A percentile compares a stretch with the other conserved stretches of the same genome.
phyloP scores from a whole-genome alignment of 2,888 invertebrate genomes.

The Nomada ruficornis region DNA sequence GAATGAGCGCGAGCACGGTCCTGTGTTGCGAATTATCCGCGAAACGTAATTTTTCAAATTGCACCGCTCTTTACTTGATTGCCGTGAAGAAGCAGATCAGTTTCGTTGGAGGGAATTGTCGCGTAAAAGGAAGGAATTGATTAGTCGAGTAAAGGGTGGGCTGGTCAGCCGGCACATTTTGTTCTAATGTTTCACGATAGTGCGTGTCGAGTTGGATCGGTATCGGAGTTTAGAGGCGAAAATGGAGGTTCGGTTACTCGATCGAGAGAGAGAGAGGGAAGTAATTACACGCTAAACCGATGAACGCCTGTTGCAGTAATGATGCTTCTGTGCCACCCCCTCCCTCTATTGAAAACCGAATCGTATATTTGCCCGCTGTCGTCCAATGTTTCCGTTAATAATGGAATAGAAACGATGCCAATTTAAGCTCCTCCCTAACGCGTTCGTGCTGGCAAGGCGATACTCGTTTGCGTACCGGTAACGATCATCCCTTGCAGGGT shows the following conservation, averaged over 20 bases:
- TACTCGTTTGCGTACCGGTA: conserved; percentile 29
- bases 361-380: conserved; percentile 54
- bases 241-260: conserved; percentile 53
- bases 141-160: conserved; percentile 1
- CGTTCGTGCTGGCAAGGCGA: conserved; percentile 33
- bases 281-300: conserved; percentile 62
- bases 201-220: conserved; percentile 14
- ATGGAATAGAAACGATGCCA: conserved; percentile 64
- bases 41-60: neutral
- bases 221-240: conserved; percentile 23
- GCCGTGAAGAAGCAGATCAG: neutral
- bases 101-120: neutral
- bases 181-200: conserved; percentile 10
- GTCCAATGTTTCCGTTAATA: conserved; percentile 60
- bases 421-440: conserved; percentile 60
- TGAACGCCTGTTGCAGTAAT: conserved; percentile 60
- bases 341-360: conserved; percentile 31
- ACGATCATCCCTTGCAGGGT: conserved; percentile 35
- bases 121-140: neutral
- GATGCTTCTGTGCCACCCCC: conserved; percentile 43
- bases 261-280: conserved; percentile 40
- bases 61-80: neutral
- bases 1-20: neutral
- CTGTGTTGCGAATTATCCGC: neutral
- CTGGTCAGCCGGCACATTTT: conserved; percentile 10